phyloP scores from a whole-genome alignment of 2,113 vertebrate genomes.

The Lepus timidus region DNA sequence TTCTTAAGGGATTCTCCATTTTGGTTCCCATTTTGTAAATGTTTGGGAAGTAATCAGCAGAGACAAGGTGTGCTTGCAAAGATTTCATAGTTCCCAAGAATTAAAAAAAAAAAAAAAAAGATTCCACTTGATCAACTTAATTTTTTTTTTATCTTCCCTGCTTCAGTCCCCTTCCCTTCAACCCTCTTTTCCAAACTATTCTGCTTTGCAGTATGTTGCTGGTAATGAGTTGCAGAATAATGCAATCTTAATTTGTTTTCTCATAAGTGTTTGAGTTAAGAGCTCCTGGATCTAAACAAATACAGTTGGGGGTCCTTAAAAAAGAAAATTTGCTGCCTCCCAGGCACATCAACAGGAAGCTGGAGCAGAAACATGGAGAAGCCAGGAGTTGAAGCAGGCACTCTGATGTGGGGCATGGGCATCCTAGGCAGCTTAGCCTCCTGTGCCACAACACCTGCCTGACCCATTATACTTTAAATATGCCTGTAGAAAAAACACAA shows the following conservation, averaged over 20 bases:
- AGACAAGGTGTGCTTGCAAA: conserved; percentile 92
- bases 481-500: background rate
- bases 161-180: conserved; percentile 61
- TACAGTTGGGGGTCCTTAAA: conserved; percentile 90
- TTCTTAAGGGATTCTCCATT: conserved; percentile 88
- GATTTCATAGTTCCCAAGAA: conserved; percentile 89
- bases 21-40: conserved; percentile 90
- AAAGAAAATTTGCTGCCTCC: conserved; percentile 83
- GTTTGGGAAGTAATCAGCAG: conserved; percentile 90
- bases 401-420: too few species aligned
- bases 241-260: conserved; percentile 91
- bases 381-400: too few species aligned
- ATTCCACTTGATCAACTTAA: conserved; percentile 90
- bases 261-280: conserved; percentile 90
- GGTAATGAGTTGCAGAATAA: conserved; percentile 90
- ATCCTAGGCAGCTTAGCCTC: too few species aligned
- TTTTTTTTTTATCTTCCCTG: conserved; percentile 85
- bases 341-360: too few species aligned
- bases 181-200: conserved; percentile 88
- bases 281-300: conserved; percentile 91
- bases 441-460: too few species aligned
- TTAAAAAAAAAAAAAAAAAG: conserved; percentile 82
- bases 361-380: too few species aligned
- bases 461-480: conserved; percentile 47
- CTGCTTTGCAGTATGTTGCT: conserved; percentile 91